phyloP scores from a whole-genome alignment of 1,140 invertebrate genomes.

The Adoxophyes honmai region DNA sequence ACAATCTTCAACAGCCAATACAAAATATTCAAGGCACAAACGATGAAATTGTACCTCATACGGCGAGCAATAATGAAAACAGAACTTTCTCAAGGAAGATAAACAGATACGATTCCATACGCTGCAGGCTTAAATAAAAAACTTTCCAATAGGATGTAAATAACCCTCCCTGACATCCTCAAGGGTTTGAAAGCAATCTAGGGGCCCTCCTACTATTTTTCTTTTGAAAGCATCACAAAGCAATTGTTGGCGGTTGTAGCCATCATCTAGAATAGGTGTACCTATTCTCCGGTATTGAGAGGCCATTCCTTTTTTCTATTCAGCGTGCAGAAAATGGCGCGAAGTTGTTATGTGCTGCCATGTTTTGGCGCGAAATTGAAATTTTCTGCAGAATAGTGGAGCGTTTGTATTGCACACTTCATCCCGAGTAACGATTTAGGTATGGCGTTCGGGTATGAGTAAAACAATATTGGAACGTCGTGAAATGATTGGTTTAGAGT shows the following conservation, averaged over 20 bases:
- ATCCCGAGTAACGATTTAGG: too few species aligned
- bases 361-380: conserved; percentile 11
- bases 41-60: too few species aligned
- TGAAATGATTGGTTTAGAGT: too few species aligned
- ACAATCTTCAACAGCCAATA: too few species aligned
- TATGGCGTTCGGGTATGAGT: too few species aligned
- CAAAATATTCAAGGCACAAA: too few species aligned
- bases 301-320: conserved; percentile 22
- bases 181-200: conserved; percentile 47
- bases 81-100: too few species aligned
- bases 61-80: too few species aligned
- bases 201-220: conserved; percentile 33
- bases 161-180: conserved; percentile 36
- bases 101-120: not conserved
- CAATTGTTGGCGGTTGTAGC: conserved; percentile 45
- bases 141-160: conserved; percentile 40
- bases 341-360: conserved; percentile 5
- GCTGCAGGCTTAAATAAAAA: conserved; percentile 28
- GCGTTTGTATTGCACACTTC: not conserved
- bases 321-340: conserved; percentile 3
- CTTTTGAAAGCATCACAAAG: conserved; percentile 47
- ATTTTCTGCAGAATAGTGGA: not conserved
- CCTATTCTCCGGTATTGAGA: conserved; percentile 17
- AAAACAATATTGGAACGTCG: too few species aligned
- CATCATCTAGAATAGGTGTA: conserved; percentile 25